These are phyloP conservation scores for Eulimnadia texana DNA, from an alignment of 1,140 invertebrate genomes.

Conservation along the genomic window DNA sequence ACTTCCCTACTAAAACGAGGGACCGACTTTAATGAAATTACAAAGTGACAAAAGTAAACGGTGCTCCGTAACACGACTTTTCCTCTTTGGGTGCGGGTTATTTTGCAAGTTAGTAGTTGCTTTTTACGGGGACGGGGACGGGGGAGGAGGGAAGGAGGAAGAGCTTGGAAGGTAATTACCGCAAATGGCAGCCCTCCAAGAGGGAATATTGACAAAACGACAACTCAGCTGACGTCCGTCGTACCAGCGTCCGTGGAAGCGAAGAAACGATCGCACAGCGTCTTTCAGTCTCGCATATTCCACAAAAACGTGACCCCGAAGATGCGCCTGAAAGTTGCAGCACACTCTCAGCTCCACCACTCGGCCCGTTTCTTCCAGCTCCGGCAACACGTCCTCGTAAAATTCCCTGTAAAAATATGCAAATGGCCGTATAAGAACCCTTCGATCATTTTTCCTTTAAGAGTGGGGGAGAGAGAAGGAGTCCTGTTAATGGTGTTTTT, in stretches of 20 bases:
- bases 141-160: constrained; percentile 17
- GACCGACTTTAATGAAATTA: no score
- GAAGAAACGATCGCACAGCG: constrained; percentile 53
- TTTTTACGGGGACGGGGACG: not conserved
- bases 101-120: not conserved
- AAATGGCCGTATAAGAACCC: no score
- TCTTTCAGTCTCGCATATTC: constrained; percentile 55
- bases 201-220: constrained; percentile 58
- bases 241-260: constrained; percentile 77
- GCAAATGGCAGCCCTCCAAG: constrained; percentile 79
- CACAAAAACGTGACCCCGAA: constrained; percentile 80
- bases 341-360: constrained; percentile 72
- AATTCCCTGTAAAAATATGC: constrained; percentile 47
- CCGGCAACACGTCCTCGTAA: constrained; percentile 68
- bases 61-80: no score
- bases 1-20: no score
- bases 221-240: constrained; percentile 66
- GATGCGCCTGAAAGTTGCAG: constrained; percentile 68
- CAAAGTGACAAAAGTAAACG: no score
- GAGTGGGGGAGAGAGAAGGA: no score
- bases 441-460: no score
- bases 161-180: constrained; percentile 48
- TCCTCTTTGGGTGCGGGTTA: no score
- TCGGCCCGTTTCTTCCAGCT: constrained; percentile 62
- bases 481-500: no score